phyloP scores from a whole-genome alignment of 1,140 invertebrate species.

The Papilio glaucus region DNA sequence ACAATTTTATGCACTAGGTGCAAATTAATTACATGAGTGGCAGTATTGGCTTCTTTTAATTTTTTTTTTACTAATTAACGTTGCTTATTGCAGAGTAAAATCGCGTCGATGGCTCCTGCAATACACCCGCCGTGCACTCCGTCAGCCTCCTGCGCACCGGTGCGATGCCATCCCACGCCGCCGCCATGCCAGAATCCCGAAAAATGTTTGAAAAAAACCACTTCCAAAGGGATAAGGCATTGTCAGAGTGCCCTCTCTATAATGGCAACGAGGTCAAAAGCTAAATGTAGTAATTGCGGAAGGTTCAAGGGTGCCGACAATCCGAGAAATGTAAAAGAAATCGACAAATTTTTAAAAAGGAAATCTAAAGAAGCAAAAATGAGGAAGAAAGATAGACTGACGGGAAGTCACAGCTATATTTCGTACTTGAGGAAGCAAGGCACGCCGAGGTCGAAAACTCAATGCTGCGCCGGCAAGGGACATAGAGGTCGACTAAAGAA shows the following conservation, averaged over 20 bases:
- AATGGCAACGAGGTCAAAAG: conserved; percentile 64
- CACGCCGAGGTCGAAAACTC: conserved; percentile 40
- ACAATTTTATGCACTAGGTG: conserved; percentile 43
- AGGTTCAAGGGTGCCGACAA: conserved; percentile 52
- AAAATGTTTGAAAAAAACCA: conserved; percentile 67
- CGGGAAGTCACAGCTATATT: conserved; percentile 57
- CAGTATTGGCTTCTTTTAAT: conserved; percentile 55
- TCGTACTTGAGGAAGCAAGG: conserved; percentile 59
- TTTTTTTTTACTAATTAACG: conserved; percentile 28
- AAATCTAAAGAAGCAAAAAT: conserved; percentile 66
- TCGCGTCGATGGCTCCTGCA: conserved; percentile 61
- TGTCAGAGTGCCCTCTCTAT: conserved; percentile 73
- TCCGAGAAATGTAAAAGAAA: conserved; percentile 53
- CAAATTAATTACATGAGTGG: conserved; percentile 43
- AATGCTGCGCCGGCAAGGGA: conserved; percentile 68
- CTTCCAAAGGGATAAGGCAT: conserved; percentile 61
- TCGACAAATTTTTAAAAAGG: conserved; percentile 63
- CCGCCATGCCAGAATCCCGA: conserved; percentile 70
- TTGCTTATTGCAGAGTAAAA: conserved; percentile 61
- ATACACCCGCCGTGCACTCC: conserved; percentile 72
- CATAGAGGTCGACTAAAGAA: conserved; percentile 65
- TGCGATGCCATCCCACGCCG: conserved; percentile 68
- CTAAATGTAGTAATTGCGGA: conserved; percentile 59
- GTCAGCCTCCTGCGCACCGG: conserved; percentile 63
- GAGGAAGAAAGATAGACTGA: conserved; percentile 60